phyloP scores from a whole-genome alignment of 2,888 invertebrate species.

The Caenorhabditis zanzibari region DNA sequence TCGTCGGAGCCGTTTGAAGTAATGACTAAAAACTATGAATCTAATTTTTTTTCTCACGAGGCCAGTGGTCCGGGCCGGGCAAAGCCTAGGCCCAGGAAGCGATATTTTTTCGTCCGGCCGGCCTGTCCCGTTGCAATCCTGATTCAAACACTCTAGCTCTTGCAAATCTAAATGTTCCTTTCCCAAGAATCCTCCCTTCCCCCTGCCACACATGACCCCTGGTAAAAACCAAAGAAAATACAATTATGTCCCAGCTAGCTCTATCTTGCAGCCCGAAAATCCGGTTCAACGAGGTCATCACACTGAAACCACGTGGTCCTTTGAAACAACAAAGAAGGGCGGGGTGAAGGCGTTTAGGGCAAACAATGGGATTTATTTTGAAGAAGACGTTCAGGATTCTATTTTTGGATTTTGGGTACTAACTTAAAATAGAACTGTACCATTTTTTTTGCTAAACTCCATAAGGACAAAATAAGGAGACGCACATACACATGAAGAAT shows the following conservation, averaged over 20 bases:
- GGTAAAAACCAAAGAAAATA: slow-evolving; percentile 53
- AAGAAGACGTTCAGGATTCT: not conserved
- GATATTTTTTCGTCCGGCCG: no score
- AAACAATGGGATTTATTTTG: slow-evolving; percentile 1
- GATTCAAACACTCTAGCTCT: no score
- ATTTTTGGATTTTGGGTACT: no score
- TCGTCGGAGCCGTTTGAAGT: no score
- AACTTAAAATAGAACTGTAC: no score
- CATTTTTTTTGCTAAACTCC: not conserved
- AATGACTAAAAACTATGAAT: no score
- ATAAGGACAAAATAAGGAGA: not conserved
- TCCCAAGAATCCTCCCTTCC: not conserved
- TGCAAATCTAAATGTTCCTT: not conserved
- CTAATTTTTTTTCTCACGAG: no score
- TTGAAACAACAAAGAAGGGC: not conserved
- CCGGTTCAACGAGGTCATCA: slow-evolving; percentile 47
- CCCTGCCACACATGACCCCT: slow-evolving; percentile 30
- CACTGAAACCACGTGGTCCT: slow-evolving; percentile 33
- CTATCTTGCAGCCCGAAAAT: no score
- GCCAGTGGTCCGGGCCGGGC: no score
- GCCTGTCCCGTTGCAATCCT: no score
- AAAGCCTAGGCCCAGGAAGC: no score
- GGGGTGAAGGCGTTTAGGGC: not conserved
- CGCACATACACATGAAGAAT: not conserved
- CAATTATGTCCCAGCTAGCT: slow-evolving; percentile 27